phyloP scores from a whole-genome alignment of 1,140 invertebrate genomes.

The Micrasema longulum region DNA sequence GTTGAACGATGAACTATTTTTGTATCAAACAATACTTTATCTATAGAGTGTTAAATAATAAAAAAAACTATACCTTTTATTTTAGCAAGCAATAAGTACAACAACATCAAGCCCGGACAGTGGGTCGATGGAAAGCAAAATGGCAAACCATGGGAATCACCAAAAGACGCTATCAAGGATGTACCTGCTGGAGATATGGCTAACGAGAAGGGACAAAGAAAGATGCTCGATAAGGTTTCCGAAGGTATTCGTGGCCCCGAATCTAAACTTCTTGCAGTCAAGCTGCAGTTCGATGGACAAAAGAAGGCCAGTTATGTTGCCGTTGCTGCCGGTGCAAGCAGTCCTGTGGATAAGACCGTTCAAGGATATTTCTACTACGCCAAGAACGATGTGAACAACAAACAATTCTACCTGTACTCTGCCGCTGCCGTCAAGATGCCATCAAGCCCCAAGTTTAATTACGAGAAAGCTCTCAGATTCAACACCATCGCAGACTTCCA shows the following conservation, averaged over 20 bases:
- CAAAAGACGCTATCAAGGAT: conserved; percentile 20
- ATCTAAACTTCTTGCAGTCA: conserved; percentile 65
- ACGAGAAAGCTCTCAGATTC: conserved; percentile 65
- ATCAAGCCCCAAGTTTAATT: conserved; percentile 64
- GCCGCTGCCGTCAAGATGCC: conserved; percentile 61
- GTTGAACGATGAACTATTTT: not conserved
- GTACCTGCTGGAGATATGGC: conserved; percentile 54
- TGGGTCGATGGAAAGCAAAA: conserved; percentile 1
- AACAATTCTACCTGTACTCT: conserved; percentile 62
- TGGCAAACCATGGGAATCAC: conserved; percentile 19
- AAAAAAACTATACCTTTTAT: too few relatives aligned
- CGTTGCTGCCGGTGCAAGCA: conserved; percentile 67
- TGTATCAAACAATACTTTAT: too few relatives aligned
- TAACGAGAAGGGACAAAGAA: conserved; percentile 64
- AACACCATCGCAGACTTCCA: conserved; percentile 65
- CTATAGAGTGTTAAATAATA: too few relatives aligned
- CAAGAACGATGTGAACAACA: conserved; percentile 57
- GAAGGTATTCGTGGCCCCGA: conserved; percentile 66
- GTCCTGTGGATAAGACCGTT: conserved; percentile 67
- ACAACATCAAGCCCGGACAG: conserved; percentile 3
- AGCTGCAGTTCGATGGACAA: conserved; percentile 65
- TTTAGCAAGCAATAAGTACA: not conserved
- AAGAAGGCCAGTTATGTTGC: conserved; percentile 63
- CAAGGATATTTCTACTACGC: conserved; percentile 63
- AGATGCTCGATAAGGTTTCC: conserved; percentile 66